phyloP scores from a whole-genome alignment of 2,113 vertebrate genomes.

The Thunnus maccoyii region DNA sequence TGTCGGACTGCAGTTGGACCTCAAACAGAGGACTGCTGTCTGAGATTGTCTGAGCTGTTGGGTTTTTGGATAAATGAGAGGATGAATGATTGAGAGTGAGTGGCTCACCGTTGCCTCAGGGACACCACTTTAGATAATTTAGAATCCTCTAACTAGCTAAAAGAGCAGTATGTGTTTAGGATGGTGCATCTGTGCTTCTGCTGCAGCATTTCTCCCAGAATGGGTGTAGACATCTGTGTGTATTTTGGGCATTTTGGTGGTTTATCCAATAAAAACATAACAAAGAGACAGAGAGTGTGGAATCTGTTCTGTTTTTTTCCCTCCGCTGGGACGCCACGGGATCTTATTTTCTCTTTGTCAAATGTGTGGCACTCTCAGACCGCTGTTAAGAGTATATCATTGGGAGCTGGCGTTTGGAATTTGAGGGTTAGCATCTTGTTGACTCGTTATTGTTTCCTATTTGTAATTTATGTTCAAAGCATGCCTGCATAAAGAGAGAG shows the following conservation, averaged over 20 bases:
- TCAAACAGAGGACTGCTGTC: conserved; percentile 38
- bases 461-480: conserved; percentile 40
- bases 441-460: conserved; percentile 52
- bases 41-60: conserved; percentile 53
- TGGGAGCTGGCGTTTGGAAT: conserved; percentile 33
- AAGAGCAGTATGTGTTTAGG: conserved; percentile 45
- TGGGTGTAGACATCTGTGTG: conserved; percentile 36
- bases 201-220: conserved; percentile 32
- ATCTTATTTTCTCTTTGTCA: conserved; percentile 49
- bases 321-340: conserved; percentile 54
- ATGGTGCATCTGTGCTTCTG: conserved; percentile 56
- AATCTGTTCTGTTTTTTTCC: conserved; percentile 55
- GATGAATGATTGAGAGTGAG: conserved; percentile 55
- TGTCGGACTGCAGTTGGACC: conserved; percentile 31
- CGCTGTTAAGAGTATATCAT: conserved; percentile 26
- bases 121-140: conserved; percentile 60
- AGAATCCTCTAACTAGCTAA: conserved; percentile 37
- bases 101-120: conserved; percentile 18
- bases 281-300: conserved; percentile 55
- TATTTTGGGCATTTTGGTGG: conserved; percentile 64
- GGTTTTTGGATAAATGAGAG: conserved; percentile 49
- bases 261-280: conserved; percentile 74
- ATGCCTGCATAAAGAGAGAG: conserved; percentile 7
- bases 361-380: conserved; percentile 25
- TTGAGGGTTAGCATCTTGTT: conserved; percentile 41